phyloP scores from a whole-genome alignment of 2,113 vertebrate genomes.

The Macquaria ambigua region DNA sequence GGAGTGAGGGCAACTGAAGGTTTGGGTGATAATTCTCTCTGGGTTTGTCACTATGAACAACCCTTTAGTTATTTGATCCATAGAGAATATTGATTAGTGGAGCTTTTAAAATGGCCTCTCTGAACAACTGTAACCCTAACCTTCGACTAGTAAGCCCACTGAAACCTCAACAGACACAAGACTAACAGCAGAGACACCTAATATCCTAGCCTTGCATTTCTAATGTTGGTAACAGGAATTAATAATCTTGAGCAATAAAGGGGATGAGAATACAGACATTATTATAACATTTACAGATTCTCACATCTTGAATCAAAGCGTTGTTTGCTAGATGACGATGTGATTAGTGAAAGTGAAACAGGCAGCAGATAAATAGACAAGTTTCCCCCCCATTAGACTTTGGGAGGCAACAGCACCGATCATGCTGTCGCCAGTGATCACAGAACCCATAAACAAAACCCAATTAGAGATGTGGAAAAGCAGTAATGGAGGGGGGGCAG shows the following conservation, averaged over 20 bases:
- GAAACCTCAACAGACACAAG: background rate
- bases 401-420: slow-evolving; percentile 45
- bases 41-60: background rate
- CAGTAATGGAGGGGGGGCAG: slow-evolving; percentile 4
- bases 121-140: slow-evolving; percentile 47
- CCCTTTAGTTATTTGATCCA: slow-evolving; percentile 45
- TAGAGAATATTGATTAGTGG: slow-evolving; percentile 55
- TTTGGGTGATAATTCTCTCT: background rate
- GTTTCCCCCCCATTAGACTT: slow-evolving; percentile 44
- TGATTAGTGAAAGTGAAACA: slow-evolving; percentile 43
- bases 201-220: background rate
- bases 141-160: slow-evolving; percentile 7
- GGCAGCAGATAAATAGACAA: slow-evolving; percentile 42
- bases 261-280: background rate
- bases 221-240: background rate
- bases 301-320: slow-evolving; percentile 14
- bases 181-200: background rate
- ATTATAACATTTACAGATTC: slow-evolving; percentile 24
- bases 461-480: slow-evolving; percentile 67
- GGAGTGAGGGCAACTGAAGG: background rate
- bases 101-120: slow-evolving; percentile 32
- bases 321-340: slow-evolving; percentile 24
- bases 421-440: slow-evolving; percentile 56
- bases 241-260: background rate
- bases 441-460: slow-evolving; percentile 64